Base-by-base conservation (phyloP, 2,113 vertebrate genomes). In the Esox niger region DNA sequence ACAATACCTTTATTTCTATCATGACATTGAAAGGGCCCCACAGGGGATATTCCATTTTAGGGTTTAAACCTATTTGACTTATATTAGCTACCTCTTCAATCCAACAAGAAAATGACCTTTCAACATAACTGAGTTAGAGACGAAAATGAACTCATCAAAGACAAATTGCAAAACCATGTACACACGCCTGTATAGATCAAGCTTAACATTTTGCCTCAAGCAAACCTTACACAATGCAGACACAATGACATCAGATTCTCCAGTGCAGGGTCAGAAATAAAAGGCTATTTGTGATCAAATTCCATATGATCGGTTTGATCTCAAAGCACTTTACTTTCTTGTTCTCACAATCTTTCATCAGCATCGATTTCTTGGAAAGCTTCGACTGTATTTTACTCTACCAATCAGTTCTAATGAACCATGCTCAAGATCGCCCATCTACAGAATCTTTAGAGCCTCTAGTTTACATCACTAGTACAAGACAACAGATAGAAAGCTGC, bases 101-200 rank as follows among this genome's bases (percentile, higher is more conserved):
- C 58, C 62, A 64, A 77, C 33, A 61, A 49, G 59, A 71, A 69
- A 71, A 76, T 78, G 43, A 84, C 80, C 80, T 84, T 81, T 82
- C 58, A 76, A 33, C 72, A 30, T 26, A 57, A 31, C 38, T 57
- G 13, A 0, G 69, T 67, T 11, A 61, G 66, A 60, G 70, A 67
- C 11, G 29, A 66, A 66, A 62, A 76, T 62, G 61, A 57, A 33
- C 21, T 26, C 20, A 32, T 43, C 55, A 15, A 20, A 57, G 68
- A 81, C 71, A 38, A 66, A 79, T 75, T 65, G 30, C 56, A 66
- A 10, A 59, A 66, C 20, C 5, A 27, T 29, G 17, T 49, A 62
- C 2, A 54, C 31, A n/a, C 27, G 62, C 57, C 25, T 66, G 67
- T 26, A 13, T 46, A 31, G n/a, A 66, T 33, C 46, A 63, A 49